phyloP scores from a whole-genome alignment of 2,888 invertebrate genomes.

The Matsumyia berberina region DNA sequence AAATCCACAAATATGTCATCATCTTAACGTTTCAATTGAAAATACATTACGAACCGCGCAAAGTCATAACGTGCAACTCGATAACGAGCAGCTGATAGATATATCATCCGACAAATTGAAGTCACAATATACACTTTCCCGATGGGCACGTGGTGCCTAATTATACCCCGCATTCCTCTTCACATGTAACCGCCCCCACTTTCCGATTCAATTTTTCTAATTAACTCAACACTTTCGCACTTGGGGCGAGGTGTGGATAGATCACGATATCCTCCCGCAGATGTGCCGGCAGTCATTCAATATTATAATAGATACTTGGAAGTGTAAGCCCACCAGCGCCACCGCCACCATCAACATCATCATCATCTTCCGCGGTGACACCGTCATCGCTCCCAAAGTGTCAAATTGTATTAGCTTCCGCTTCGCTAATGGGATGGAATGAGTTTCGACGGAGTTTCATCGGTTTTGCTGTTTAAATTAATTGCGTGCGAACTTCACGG shows the following conservation, averaged over 20 bases:
- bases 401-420: slow-evolving; percentile 41
- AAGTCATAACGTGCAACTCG: slow-evolving; percentile 17
- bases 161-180: slow-evolving; percentile 21
- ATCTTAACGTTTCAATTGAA: slow-evolving; percentile 31
- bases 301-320: slow-evolving; percentile 53
- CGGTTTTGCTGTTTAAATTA: slow-evolving; percentile 47
- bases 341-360: slow-evolving; percentile 15
- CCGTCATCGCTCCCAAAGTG: slow-evolving; percentile 12
- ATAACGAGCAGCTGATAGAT: slow-evolving; percentile 60
- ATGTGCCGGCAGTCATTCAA: slow-evolving; percentile 15
- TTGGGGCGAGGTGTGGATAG: slow-evolving; percentile 22
- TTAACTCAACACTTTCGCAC: slow-evolving; percentile 60
- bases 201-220: slow-evolving; percentile 45
- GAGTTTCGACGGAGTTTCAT: slow-evolving; percentile 47
- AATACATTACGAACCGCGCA: slow-evolving; percentile 5
- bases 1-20: slow-evolving; percentile 48
- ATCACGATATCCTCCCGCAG: slow-evolving; percentile 39
- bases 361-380: slow-evolving; percentile 2
- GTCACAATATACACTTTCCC: slow-evolving; percentile 12
- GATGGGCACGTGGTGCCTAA: slow-evolving; percentile 38
- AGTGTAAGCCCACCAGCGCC: slow-evolving; percentile 11
- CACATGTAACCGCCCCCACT: slow-evolving; percentile 24
- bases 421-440: slow-evolving; percentile 41
- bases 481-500: slow-evolving; percentile 36
- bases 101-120: slow-evolving; percentile 56